Evolutionary conservation across 2,888 invertebrate species (phyloP), one percentile per base, ranked within the genome.

Genomic region (Amphipyra berbera): DNA sequence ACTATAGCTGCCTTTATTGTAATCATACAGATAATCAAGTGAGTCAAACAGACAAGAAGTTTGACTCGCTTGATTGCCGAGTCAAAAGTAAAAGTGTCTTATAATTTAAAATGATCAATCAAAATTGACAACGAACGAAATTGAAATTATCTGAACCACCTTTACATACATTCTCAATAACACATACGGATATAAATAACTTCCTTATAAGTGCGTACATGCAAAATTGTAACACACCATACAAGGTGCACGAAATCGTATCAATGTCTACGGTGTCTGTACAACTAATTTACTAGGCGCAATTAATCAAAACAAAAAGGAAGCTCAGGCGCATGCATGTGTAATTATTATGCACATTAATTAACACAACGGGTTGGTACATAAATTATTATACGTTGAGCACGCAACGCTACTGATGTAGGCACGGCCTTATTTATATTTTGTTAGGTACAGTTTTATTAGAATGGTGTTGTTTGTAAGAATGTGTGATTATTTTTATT

Each of bases 321-420:
- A 94, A 94, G 94, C 94, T 89, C 90, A 90, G 85, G 91, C 88
- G 86, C 87, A 90, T 91, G 90, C 90, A 90, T 85, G 90, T 89
- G 88, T 93, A 92, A 93, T 95, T 94, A 94, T 92, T 94, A 94
- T 94, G 93, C 93, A 94, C 94, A 94, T 94, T 94, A 93, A 95
- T 95, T 94, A 94, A 90, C 73, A 90, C 69, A 73, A 62, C 65
- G 79, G 82, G 78, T 86, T 80, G 81, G 85, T 84, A 85, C 82
- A 90, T 92, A 89, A 85, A 91, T 92, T 91, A 93, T 90, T 90
- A 88, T 82, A 84, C 79, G 79, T 83, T 81, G 71, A 78, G 85
- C 92, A 93, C 91, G 92, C 92, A 87, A 91, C 54, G 78, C 70
- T 77, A 65, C 79, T 68, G 74, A 70, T 67, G 62, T 76, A 66